Conservation (phyloP, 2,113 vertebrate genomes). For the Nothocercus julius region DNA sequence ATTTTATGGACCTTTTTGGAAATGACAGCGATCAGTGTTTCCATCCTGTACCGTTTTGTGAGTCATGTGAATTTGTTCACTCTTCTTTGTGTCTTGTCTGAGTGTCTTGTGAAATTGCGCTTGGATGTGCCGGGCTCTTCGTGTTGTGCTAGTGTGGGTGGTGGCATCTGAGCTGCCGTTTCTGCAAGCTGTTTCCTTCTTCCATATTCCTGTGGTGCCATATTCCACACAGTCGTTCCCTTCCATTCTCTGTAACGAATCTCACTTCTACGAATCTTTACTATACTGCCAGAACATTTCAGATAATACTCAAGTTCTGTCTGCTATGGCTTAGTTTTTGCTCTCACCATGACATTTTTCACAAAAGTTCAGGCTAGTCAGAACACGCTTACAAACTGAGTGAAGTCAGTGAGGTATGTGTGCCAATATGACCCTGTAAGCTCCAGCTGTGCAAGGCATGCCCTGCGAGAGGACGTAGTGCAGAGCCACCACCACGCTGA, state of each 20-base stretch:
- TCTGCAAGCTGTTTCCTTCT: neutral
- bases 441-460: neutral
- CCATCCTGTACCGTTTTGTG: neutral
- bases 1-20: neutral
- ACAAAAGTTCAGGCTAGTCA: neutral
- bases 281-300: neutral
- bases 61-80: neutral
- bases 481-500: neutral
- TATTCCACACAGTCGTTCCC: neutral
- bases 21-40: neutral
- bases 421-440: neutral
- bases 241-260: neutral
- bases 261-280: neutral
- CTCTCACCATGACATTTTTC: neutral
- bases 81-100: neutral
- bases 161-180: neutral
- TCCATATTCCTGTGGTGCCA: neutral
- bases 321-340: neutral
- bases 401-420: neutral
- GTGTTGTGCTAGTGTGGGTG: neutral
- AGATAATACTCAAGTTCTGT: neutral
- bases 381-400: neutral
- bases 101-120: neutral
- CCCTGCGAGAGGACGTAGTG: neutral
- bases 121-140: neutral